Conservation (phyloP, 1,140 invertebrate species). For the Sinella curviseta region DNA sequence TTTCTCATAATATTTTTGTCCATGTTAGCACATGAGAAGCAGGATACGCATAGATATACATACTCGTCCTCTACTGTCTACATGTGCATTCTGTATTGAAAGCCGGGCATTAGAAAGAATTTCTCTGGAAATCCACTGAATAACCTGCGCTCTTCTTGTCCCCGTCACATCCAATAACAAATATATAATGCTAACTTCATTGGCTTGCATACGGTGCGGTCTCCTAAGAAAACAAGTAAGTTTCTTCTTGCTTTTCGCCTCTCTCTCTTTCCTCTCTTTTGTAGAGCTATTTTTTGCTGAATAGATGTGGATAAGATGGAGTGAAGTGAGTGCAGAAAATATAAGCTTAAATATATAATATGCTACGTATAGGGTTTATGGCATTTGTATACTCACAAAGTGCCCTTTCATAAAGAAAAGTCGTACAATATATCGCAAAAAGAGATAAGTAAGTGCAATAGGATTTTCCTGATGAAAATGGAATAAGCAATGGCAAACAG, state of each 20-base stretch:
- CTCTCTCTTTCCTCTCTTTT: no score
- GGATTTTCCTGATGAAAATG: not conserved
- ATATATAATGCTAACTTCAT: slow-evolving; percentile 4
- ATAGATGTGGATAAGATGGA: not conserved
- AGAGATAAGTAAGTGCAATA: not conserved
- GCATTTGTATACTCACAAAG: no score
- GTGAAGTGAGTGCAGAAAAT: not conserved
- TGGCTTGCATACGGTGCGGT: not conserved
- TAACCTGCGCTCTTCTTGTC: not conserved
- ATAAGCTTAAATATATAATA: no score
- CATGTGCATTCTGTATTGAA: not conserved
- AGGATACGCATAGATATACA: not conserved
- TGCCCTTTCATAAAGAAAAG: no score
- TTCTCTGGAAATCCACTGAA: not conserved
- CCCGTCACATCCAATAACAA: not conserved
- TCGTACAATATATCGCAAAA: not conserved
- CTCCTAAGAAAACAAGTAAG: not conserved
- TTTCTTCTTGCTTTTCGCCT: no score
- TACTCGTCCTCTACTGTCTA: not conserved
- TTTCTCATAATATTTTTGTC: not conserved
- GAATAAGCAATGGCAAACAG: not conserved
- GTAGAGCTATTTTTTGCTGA: no score
- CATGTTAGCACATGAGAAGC: not conserved
- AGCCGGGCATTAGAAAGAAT: not conserved
- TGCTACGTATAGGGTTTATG: no score